Conservation (phyloP, 2,113 vertebrate genomes). For the Hypocryptadius cinnamomeus region DNA sequence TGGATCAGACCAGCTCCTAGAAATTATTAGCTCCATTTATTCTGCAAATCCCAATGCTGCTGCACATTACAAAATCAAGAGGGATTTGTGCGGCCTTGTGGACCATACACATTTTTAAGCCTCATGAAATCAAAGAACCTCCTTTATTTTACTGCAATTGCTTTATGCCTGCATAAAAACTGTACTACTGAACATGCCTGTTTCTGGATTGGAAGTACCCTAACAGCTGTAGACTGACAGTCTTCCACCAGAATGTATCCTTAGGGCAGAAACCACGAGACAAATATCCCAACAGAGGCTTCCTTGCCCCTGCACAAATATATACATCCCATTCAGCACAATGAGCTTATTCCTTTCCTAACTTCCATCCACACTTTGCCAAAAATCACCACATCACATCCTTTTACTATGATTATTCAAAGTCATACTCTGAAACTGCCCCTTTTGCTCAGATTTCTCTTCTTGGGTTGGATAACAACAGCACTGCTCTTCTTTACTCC, state of each 20-base stretch:
- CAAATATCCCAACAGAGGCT: background rate
- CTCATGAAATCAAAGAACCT: conserved; percentile 4
- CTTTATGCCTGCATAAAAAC: conserved; percentile 4
- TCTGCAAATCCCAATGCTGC: background rate
- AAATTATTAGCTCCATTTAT: conserved; percentile 4
- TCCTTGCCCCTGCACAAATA: background rate
- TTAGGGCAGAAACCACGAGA: background rate
- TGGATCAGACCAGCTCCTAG: background rate
- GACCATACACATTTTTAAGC: conserved; percentile 15
- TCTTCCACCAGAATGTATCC: background rate
- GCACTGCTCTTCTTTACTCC: background rate
- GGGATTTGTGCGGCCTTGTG: background rate
- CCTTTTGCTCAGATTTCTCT: background rate
- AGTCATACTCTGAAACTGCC: background rate
- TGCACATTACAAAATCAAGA: background rate
- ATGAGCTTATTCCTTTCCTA: background rate
- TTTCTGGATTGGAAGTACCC: background rate
- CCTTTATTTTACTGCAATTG: conserved; percentile 14
- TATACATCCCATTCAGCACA: background rate
- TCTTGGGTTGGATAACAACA: background rate
- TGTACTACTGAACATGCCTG: background rate
- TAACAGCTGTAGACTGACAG: background rate
- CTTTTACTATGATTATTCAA: background rate
- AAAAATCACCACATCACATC: background rate
- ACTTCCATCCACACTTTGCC: background rate